These are phyloP conservation scores for Ormia ochracea DNA, from an alignment of 2,888 invertebrate genomes.

Conservation along the genomic window DNA sequence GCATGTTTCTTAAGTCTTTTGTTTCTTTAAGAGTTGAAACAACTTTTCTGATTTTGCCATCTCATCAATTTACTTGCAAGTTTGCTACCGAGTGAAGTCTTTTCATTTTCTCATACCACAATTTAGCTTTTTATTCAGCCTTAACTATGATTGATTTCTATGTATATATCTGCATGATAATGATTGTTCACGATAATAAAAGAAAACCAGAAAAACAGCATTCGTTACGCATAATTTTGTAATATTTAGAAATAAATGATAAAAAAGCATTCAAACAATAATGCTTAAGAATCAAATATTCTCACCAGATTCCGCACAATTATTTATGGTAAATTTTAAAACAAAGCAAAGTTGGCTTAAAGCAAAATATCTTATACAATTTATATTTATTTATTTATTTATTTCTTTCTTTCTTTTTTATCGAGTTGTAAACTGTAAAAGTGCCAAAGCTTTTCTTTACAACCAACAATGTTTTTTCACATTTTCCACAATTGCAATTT, in stretches of 20 bases:
- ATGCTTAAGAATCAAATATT: slow-evolving; percentile 35
- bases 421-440: no score
- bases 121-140: neutral
- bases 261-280: no score
- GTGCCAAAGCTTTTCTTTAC: neutral
- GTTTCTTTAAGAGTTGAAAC: neutral
- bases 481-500: slow-evolving; percentile 24
- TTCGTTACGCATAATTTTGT: slow-evolving; percentile 59
- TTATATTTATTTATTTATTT: no score
- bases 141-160: slow-evolving; percentile 28
- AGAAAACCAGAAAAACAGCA: neutral
- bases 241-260: slow-evolving; percentile 12
- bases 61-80: neutral
- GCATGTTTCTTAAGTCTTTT: slow-evolving; percentile 17
- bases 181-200: neutral
- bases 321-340: slow-evolving; percentile 48
- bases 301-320: slow-evolving; percentile 43
- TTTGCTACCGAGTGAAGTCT: slow-evolving; percentile 19
- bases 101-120: slow-evolving; percentile 5
- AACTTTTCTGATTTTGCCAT: neutral
- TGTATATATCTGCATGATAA: neutral
- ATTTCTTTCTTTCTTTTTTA: no score
- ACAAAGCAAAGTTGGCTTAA: neutral
- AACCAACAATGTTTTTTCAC: neutral
- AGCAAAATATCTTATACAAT: neutral